Evolutionary conservation across 1,140 invertebrate species (phyloP), one percentile per base, ranked within the genome.

Genomic region (Bacillus rossius): DNA sequence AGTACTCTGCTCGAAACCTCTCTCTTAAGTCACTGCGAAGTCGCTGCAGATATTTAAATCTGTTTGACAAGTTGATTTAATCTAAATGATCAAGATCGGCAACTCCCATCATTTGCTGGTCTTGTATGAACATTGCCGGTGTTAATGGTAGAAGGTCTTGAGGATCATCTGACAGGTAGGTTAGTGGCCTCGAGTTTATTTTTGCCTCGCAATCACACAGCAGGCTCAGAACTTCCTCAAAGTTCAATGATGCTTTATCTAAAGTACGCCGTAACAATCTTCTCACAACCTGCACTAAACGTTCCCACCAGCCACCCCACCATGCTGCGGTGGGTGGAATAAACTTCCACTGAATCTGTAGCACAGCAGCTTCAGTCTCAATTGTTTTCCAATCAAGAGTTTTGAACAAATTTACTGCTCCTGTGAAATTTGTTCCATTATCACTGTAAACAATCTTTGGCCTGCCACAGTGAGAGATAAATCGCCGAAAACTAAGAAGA

Each of bases 231-330:
- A n/a, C n/a, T n/a, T n/a, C n/a, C n/a, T n/a, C n/a, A n/a, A n/a
- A n/a, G n/a, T n/a, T n/a, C n/a, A n/a, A n/a, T n/a, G n/a, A 34
- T 34, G 29, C 29, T 34, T 7, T 34, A 34, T n/a, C 42, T 22
- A 45, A n/a, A 45, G 20, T 45, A 8, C 42, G 16, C n/a, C 62
- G 29, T 23, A 71, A 52, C 8, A 67, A 57, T n/a, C 38, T 16
- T 59, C 71, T 71, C 8, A 68, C 29, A 0, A 65, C n/a, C 37
- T 69, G 57, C 13, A 74, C 63, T 2, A 74, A 26, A 13, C 75
- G 49, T 53, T 75, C 70, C 69, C 70, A 73, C 60, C 60, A 71
- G 47, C 69, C 70, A 42, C 69, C 69, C 71, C 71, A 73, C 71
- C 71, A 74, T 2, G 73, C 47, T 13, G 73, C 67, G 7, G 64